These are phyloP conservation scores for Vultur gryphus DNA, from an alignment of 2,797 vertebrate species.

Conservation along the genomic window DNA sequence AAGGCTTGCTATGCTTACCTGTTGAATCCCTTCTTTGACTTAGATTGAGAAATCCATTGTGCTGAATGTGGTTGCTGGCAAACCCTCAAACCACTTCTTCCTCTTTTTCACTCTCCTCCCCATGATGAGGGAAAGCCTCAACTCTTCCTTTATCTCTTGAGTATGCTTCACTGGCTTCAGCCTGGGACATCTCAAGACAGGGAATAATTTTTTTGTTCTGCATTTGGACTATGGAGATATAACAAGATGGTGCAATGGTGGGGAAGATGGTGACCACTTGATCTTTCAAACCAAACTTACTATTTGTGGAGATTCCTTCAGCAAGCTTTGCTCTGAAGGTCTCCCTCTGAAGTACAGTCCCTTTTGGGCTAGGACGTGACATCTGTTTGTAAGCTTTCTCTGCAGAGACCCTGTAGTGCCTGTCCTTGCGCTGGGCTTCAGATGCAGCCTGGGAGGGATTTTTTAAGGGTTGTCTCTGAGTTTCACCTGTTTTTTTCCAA, in stretches of 20 bases:
- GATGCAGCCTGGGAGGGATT: not conserved
- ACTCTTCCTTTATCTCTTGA: not conserved
- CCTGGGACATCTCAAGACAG: not conserved
- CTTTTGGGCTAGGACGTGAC: not conserved
- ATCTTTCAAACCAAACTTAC: not conserved
- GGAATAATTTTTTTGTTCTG: not conserved
- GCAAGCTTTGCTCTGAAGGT: not conserved
- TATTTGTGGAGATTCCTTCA: not conserved
- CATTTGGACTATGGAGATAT: not conserved
- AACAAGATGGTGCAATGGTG: not conserved
- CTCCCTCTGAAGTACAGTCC: not conserved
- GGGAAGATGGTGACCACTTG: not conserved
- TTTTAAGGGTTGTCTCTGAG: not conserved
- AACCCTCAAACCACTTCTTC: not conserved
- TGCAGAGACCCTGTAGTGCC: not conserved
- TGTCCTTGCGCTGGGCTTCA: not conserved
- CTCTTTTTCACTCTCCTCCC: not conserved
- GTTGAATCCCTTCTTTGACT: not conserved
- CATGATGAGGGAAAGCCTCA: not conserved
- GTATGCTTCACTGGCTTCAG: not conserved
- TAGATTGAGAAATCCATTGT: not conserved
- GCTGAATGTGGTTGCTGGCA: not conserved
- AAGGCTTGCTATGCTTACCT: rapidly evolving
- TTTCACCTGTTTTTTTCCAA: not conserved
- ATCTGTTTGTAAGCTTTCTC: not conserved